A percentile compares a stretch with the other conserved stretches of the same genome.
phyloP scores from a whole-genome alignment of 2,888 invertebrate species.

The Scaptomyza flava region DNA sequence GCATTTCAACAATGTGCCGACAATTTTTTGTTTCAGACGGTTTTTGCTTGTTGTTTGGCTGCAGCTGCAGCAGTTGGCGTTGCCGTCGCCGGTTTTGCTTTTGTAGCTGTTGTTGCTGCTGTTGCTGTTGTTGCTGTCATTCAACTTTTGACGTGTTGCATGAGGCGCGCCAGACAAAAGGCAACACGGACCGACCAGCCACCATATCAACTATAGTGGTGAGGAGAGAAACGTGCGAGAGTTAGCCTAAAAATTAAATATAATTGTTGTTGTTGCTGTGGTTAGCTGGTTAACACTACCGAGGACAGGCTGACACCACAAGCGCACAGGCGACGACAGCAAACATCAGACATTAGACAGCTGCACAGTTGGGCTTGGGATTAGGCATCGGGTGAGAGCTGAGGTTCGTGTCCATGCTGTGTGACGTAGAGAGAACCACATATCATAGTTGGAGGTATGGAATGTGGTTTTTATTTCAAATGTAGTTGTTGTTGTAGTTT shows the following conservation, averaged over 20 bases:
- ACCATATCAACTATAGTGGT: background rate
- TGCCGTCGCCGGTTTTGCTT: constrained; percentile 63
- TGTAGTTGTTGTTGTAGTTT: constrained; percentile 11
- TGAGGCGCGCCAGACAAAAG: constrained; percentile 62
- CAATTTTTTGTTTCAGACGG: constrained; percentile 68
- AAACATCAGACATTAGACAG: constrained; percentile 34
- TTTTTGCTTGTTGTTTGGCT: constrained; percentile 49
- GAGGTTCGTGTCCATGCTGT: constrained; percentile 26
- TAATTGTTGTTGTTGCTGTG: constrained; percentile 66
- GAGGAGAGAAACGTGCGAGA: constrained; percentile 57
- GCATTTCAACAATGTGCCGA: constrained; percentile 73
- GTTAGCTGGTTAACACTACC: constrained; percentile 62
- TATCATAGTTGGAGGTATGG: constrained; percentile 46
- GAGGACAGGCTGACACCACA: constrained; percentile 42
- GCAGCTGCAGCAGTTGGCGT: constrained; percentile 31
- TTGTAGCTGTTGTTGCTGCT: constrained; percentile 52
- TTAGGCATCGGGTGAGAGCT: constrained; percentile 3
- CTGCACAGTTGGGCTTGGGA: background rate
- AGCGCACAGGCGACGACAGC: constrained; percentile 48
- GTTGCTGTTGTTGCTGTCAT: constrained; percentile 75
- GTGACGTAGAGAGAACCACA: constrained; percentile 54
- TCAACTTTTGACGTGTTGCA: constrained; percentile 78
- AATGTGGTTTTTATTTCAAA: constrained; percentile 29
- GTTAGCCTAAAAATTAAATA: constrained; percentile 77
- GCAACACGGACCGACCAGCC: constrained; percentile 32